These are phyloP conservation scores for Hyles lineata DNA, from an alignment of 2,888 invertebrate genomes.

Conservation along the genomic window DNA sequence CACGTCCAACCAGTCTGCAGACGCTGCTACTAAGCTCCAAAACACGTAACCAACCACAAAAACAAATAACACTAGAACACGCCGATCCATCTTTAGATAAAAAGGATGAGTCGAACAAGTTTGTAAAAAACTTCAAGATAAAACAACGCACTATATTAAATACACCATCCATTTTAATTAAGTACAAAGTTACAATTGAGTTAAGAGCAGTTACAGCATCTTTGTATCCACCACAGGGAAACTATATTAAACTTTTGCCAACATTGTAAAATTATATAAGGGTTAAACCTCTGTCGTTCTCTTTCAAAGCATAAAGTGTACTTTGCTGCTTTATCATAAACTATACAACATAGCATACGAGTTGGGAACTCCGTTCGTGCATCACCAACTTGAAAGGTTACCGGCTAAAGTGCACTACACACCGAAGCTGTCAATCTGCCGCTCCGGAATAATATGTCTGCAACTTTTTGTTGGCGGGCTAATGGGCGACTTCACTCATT, in stretches of 20 bases:
- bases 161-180: not conserved
- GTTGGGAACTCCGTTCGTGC: not conserved
- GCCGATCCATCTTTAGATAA: not conserved
- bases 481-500: no score
- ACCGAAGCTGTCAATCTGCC: no score
- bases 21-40: no score
- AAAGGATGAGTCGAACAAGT: not conserved
- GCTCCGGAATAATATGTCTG: no score
- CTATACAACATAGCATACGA: not conserved
- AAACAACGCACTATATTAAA: not conserved
- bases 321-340: not conserved
- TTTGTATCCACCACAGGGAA: not conserved
- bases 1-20: no score
- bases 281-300: not conserved
- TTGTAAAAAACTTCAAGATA: not conserved
- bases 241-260: not conserved
- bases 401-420: not conserved
- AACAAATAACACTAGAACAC: not conserved
- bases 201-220: not conserved
- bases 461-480: no score
- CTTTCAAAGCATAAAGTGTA: not conserved
- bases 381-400: slow-evolving; percentile 1
- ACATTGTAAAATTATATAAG: not conserved
- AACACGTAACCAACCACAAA: no score
- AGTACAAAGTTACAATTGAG: slow-evolving; percentile 4